phyloP scores from a whole-genome alignment of 2,888 invertebrate genomes.

The Lottia gigantea region DNA sequence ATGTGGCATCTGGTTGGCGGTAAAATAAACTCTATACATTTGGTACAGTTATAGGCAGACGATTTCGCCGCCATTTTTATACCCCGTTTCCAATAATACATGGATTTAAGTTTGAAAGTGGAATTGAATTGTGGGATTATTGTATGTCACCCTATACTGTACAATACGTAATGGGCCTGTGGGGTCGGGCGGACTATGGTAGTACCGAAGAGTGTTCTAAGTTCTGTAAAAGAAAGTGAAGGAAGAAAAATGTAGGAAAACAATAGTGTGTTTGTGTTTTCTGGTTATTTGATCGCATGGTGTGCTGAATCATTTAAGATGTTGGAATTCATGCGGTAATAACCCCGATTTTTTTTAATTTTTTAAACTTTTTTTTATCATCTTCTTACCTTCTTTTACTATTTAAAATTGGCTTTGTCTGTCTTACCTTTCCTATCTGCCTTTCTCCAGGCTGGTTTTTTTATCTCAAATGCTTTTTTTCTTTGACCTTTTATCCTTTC shows the following conservation, averaged over 20 bases:
- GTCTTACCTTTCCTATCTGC: too few relatives aligned
- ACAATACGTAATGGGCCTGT: conserved; percentile 19
- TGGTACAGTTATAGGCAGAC: not conserved
- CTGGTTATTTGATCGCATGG: conserved; percentile 6
- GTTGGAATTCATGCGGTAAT: conserved; percentile 4
- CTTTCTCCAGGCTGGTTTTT: too few relatives aligned
- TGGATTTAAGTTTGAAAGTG: too few relatives aligned
- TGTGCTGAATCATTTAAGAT: not conserved
- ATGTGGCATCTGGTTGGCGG: conserved; percentile 2
- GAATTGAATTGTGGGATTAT: too few relatives aligned
- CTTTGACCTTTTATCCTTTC: too few relatives aligned
- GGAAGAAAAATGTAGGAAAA: too few relatives aligned
- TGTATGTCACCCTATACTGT: too few relatives aligned
- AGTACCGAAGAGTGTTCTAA: conserved; percentile 15
- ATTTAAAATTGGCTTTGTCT: not conserved
- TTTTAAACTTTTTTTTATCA: not conserved
- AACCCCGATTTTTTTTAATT: not conserved
- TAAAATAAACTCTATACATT: conserved; percentile 2
- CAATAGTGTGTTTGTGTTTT: not conserved
- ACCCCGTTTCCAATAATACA: not conserved
- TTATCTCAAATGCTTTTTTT: too few relatives aligned
- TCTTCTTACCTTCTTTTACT: not conserved
- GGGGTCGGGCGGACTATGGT: conserved; percentile 25
- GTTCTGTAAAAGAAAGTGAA: conserved; percentile 15
- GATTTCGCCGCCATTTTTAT: not conserved